Evolutionary conservation across 2,113 vertebrate genomes (phyloP).

Genomic region (Serilophus lunatus): DNA sequence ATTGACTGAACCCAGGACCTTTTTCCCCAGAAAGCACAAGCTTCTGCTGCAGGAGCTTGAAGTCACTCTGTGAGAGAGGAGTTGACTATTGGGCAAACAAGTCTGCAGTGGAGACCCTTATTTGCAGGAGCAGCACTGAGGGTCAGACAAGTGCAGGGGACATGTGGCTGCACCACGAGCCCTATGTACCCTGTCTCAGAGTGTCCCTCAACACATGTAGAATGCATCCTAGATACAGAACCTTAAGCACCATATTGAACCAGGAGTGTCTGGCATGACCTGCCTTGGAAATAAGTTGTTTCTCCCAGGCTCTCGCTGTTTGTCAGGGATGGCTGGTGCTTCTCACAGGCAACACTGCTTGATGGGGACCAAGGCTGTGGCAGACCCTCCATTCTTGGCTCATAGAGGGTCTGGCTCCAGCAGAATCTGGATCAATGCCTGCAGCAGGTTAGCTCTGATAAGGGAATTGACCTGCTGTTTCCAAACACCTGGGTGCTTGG

Average conservation of each 20-base stretch:
- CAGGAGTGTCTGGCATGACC: neutral
- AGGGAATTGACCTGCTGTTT: neutral
- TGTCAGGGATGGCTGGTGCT: neutral
- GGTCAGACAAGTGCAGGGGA: accelerated
- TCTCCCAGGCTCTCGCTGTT: neutral
- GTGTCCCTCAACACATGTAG: neutral
- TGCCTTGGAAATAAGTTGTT: neutral
- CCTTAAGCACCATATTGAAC: neutral
- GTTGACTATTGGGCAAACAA: neutral
- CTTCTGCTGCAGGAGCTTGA: neutral
- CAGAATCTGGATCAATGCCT: neutral
- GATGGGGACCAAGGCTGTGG: accelerated
- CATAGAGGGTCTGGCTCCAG: accelerated
- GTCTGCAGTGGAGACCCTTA: accelerated
- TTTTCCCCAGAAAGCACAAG: neutral
- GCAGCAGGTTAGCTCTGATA: neutral
- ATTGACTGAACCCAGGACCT: neutral
- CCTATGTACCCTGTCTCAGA: neutral
- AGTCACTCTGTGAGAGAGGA: neutral
- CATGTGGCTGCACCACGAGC: accelerated
- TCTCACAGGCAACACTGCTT: accelerated
- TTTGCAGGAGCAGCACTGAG: neutral
- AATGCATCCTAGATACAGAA: accelerated
- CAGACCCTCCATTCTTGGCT: neutral
- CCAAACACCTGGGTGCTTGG: neutral